Evolutionary conservation across 2,113 vertebrate genomes (phyloP).

Genomic region (Phainopepla nitens): DNA sequence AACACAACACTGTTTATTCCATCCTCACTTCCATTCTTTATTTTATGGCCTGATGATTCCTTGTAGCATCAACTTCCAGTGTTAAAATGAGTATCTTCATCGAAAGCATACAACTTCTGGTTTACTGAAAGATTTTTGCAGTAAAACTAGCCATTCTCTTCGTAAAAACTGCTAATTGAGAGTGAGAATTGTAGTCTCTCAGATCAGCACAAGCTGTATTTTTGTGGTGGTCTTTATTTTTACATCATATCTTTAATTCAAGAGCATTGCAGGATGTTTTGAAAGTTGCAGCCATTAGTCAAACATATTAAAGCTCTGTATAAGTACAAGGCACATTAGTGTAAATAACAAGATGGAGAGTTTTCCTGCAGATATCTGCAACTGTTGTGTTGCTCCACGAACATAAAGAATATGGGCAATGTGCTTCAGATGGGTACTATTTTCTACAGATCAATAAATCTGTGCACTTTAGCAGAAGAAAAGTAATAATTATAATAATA

Average conservation of each 20-base stretch:
- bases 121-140: neutral
- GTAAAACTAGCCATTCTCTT: neutral
- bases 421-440: neutral
- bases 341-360: neutral
- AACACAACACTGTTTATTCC: conserved; percentile 15
- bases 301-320: neutral
- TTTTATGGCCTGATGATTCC: conserved; percentile 11
- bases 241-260: neutral
- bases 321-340: neutral
- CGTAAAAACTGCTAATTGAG: neutral
- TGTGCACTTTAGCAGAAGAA: neutral
- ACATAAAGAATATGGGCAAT: neutral
- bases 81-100: neutral
- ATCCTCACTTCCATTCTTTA: neutral
- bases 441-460: neutral
- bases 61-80: neutral
- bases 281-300: neutral
- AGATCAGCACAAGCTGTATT: neutral
- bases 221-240: neutral
- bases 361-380: neutral
- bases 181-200: neutral
- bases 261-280: neutral
- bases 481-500: neutral
- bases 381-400: neutral
- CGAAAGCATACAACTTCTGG: neutral